A percentile compares a stretch with the other conserved stretches of the same genome.
These are phyloP conservation scores for Prunella himalayana DNA, from an alignment of 2,113 vertebrate species.

Conservation along the genomic window DNA sequence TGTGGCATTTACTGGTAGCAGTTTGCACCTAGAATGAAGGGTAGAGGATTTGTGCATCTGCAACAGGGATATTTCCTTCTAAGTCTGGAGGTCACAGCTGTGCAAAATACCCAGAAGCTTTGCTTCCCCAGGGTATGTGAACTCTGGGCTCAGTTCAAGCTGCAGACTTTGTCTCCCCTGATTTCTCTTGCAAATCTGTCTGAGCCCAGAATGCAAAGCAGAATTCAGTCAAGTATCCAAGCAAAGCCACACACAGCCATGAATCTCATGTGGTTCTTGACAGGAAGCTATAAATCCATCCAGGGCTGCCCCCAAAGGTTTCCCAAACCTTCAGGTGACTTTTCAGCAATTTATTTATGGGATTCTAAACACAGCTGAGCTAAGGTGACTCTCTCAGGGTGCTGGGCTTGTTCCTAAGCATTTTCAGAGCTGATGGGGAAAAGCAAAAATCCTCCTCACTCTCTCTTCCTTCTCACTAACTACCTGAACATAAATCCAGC, in stretches of 20 bases:
- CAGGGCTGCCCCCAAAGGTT: neutral
- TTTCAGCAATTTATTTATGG: neutral
- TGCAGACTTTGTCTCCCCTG: neutral
- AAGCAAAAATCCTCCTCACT: neutral
- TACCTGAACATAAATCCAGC: neutral
- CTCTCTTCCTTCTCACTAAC: neutral
- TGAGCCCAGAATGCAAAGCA: neutral
- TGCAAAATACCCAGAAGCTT: neutral
- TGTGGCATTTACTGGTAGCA: neutral
- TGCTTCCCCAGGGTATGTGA: neutral
- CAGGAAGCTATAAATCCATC: neutral
- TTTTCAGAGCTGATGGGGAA: neutral
- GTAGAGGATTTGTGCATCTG: neutral
- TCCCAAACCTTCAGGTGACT: neutral
- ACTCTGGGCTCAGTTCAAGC: neutral
- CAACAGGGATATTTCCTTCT: neutral
- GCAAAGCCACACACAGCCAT: neutral
- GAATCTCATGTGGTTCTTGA: neutral
- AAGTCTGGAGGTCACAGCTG: neutral
- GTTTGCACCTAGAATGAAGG: neutral
- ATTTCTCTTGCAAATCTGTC: neutral
- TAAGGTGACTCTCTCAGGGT: neutral
- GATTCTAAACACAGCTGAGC: neutral
- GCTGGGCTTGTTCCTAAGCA: neutral
- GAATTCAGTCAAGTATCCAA: neutral